Evolutionary conservation across 2,888 invertebrate species (phyloP), one percentile per base, ranked within the genome.

Genomic region (Caenorhabditis doughertyi): DNA sequence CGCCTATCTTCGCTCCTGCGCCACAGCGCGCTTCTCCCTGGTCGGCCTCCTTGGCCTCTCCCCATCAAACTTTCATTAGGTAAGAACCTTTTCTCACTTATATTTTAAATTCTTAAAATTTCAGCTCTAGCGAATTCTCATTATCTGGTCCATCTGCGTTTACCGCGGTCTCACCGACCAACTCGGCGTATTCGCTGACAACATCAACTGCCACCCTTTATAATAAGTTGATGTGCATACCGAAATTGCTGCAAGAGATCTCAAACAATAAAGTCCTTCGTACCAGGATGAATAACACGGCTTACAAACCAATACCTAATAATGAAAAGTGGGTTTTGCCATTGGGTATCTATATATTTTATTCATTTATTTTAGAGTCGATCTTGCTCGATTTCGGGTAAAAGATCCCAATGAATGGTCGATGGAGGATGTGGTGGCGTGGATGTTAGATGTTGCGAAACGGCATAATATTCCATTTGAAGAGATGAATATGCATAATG

Each of bases 381-480:
- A 91, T 71, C 70, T 91, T 70, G 88, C 85, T 67, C 64, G 89
- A 8, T 91, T 88, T 71, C 93, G 93, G 84, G 92, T 84, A 23
- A 89, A 89, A 67, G 90, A 91, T 64, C 89, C 91, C 11, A 60
- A 79, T 53, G 90, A 89, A 58, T 91, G 91, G 92, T 68, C 77
- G 21, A 84, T 80, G 55, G 90, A 91, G 73, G 92, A 92, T 76
- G 90, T 92, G 35, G 85, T 91, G 42, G 88, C 90, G 8, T 92
- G 91, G 91, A 83, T 92, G 83, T 77, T 92, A 35, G 89, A 90
- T 76, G 88, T 90, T 7, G 91, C 91, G 16, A 87, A 89, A 64
- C 79, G 89, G 65, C 85, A 91, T 73, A 64, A 84, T 64, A 89
- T 92, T 47, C 87, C 90, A 18, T 88, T 89, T 77, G 91, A 92